Conservation (phyloP, 2,113 vertebrate species). For the Perca flavescens region DNA sequence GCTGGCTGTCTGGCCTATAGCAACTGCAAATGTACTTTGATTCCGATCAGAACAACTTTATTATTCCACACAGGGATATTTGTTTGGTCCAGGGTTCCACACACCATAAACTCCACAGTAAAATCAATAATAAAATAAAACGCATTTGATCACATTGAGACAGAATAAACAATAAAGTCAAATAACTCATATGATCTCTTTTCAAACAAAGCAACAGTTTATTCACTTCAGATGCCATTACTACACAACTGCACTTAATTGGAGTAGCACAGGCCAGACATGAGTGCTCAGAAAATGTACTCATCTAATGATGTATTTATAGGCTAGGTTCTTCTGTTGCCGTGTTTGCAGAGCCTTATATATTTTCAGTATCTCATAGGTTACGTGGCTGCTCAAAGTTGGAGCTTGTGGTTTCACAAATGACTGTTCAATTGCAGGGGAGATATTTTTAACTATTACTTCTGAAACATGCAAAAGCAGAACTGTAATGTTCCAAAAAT, state of each 20-base stretch:
- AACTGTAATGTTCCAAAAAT: not conserved
- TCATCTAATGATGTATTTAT: not conserved
- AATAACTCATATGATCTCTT: not conserved
- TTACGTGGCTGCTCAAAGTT: not conserved
- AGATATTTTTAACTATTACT: not conserved
- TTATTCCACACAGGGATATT: no score
- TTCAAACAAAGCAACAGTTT: not conserved
- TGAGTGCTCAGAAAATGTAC: not conserved
- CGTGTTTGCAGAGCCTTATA: not conserved
- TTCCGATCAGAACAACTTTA: not conserved
- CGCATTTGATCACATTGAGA: no score
- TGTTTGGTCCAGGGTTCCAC: no score
- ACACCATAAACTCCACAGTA: no score
- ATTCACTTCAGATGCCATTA: not conserved
- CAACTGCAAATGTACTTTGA: not conserved
- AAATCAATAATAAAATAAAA: no score
- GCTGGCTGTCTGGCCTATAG: not conserved
- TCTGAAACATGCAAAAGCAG: not conserved
- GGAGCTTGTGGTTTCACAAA: constrained; percentile 31
- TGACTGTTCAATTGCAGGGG: not conserved
- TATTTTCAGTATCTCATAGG: constrained; percentile 7
- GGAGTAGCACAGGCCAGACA: not conserved
- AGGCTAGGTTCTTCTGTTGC: not conserved
- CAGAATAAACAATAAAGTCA: no score
- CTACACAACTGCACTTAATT: not conserved